Base-by-base conservation (phyloP, 2,888 invertebrate genomes). In the Drosophila nr. medialis region DNA sequence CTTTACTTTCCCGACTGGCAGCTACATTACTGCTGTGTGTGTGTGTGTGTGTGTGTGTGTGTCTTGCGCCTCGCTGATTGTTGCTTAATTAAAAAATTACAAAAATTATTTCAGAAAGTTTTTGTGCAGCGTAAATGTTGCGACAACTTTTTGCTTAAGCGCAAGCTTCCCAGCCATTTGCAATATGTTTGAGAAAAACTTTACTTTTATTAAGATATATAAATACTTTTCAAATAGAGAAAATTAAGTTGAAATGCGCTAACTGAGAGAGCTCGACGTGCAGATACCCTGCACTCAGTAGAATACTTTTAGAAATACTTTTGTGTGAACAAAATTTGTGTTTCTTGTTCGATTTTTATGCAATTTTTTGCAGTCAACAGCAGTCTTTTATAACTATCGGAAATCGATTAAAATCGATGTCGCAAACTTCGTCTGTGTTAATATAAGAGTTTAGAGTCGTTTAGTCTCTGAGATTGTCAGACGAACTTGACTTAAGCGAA, bases 61-160 rank as follows among this genome's bases (percentile, higher is more conserved):
- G 42, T 21, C 40, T 21, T n/a, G n/a, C 11, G 40, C n/a, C 21
- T 53, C 66, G 79, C 73, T 83, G 86, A 82, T 81, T 85, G 87
- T 86, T 85, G 76, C 86, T 84, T 90, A 90, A 89, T 86, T 87
- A 89, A 89, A 45, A 86, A 86, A 86, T 89, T 86, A 78, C 72
- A 75, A 80, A 86, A 86, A 75, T 73, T 69, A 72, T 82, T 67
- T 72, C 48, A 2, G 18, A n/a, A 34, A 38, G 8, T 32, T 56
- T 11, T 27, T 38, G 66, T 21, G 32, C 21, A 24, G 8, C 24
- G 24, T 7, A 54, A 54, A 27, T 27, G 54, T 29, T 29, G 48
- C 21, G 69, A 68, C 27, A 49, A 27, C 48, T 48, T 29, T 11
- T 38, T 10, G 63, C 24, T 30, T n/a, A 18, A 10, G n/a, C n/a